phyloP scores from a whole-genome alignment of 2,888 invertebrate species.

The Steromphala cineraria region DNA sequence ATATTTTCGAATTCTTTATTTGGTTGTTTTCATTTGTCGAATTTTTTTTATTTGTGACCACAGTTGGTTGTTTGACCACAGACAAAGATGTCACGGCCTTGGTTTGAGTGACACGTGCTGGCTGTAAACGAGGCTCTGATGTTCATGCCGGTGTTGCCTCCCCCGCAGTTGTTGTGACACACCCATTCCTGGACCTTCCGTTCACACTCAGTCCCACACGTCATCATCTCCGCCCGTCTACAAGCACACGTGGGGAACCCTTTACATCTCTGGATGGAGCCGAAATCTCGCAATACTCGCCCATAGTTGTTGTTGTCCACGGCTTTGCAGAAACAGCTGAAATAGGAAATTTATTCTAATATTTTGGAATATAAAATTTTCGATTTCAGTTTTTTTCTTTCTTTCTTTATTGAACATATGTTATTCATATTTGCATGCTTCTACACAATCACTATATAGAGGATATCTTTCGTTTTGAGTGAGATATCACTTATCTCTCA shows the following conservation, averaged over 20 bases:
- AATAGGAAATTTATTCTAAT: neutral
- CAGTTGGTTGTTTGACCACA: neutral
- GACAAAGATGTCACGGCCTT: neutral
- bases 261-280: neutral
- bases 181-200: neutral
- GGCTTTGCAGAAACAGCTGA: neutral
- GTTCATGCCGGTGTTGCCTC: neutral
- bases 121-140: neutral
- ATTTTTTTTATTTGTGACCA: neutral
- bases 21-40: too few relatives aligned
- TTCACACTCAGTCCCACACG: neutral
- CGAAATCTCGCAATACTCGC: neutral
- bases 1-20: too few relatives aligned
- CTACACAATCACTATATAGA: too few relatives aligned
- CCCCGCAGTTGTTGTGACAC: neutral
- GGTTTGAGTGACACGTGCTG: neutral
- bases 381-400: too few relatives aligned
- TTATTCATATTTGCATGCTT: too few relatives aligned
- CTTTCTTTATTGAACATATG: too few relatives aligned
- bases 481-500: too few relatives aligned
- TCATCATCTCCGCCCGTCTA: neutral
- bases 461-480: too few relatives aligned
- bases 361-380: too few relatives aligned
- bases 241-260: neutral
- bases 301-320: neutral